Evolutionary conservation across 2,888 invertebrate genomes (phyloP), one percentile per base, ranked within the genome.

Genomic region (Monochamus alternatus): DNA sequence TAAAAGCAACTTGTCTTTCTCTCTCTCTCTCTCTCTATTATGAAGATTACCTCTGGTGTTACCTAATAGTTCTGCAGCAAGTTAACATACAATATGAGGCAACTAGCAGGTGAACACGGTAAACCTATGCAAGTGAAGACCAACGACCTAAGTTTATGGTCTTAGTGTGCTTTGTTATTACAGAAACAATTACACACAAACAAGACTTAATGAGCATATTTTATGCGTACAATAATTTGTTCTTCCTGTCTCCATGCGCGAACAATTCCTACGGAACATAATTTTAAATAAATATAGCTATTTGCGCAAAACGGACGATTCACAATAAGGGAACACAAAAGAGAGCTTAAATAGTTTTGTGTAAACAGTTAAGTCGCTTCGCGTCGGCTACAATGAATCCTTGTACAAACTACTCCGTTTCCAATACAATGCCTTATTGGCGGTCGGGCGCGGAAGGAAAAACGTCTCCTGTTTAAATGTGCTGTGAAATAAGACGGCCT

Each of bases 111-210:
- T 73, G 65, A 73, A 59, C 47, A 64, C 51, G 22, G 67, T 12
- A 64, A 72, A 75, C 55, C 52, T 63, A 58, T 58, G 64, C 59
- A 62, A 59, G 70, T 43, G 67, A 65, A 79, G 84, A 83, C 82
- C 82, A 83, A 81, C 75, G 84, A 84, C 84, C 84, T 76, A 76
- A 80, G 80, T 81, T 81, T 82, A 82, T 81, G 84, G 81, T 82
- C 82, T 80, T 82, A 74, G 67, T 76, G 82, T 80, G 82, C 82
- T 83, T 84, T 83, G 82, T 84, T 84, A 84, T 83, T 84, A 83
- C 74, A 83, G 81, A 81, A 82, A 84, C 85, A 85, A 85, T 85
- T 84, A 84, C 82, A 82, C 82, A 82, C 83, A 82, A 84, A 84
- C 83, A 80, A 81, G 82, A 80, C 80, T 81, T 84, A 85, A 85